phyloP scores from a whole-genome alignment of 92 coral and sea anemone species.

The Virgularia gustaviana region DNA sequence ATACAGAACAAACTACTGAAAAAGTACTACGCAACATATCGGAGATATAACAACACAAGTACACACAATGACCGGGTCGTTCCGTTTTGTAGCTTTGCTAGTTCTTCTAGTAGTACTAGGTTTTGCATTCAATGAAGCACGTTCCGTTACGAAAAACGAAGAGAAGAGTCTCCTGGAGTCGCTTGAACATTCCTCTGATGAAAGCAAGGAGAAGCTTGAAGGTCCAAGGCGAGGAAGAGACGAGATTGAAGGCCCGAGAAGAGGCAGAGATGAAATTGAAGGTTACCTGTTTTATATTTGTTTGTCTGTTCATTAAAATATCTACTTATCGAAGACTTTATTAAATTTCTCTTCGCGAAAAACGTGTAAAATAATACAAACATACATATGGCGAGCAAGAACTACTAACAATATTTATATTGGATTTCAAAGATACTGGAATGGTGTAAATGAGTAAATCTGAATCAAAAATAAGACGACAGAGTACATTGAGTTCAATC shows the following conservation, averaged over 20 bases:
- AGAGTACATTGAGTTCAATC: too few species aligned
- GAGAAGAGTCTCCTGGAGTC: conserved; percentile 5
- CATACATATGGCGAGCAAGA: too few species aligned
- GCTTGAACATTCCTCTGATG: conserved; percentile 37
- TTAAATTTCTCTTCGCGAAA: too few species aligned
- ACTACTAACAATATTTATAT: too few species aligned
- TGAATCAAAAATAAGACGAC: too few species aligned
- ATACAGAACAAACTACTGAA: background rate
- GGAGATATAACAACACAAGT: background rate
- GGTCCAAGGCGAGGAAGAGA: conserved; percentile 47
- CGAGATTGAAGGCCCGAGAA: conserved; percentile 48
- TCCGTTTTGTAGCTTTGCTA: too few species aligned
- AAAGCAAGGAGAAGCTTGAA: conserved; percentile 51
- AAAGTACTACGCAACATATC: too few species aligned
- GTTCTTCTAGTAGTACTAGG: conserved; percentile 15
- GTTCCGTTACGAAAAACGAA: background rate
- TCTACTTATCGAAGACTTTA: too few species aligned
- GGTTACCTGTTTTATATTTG: background rate
- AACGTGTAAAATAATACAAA: too few species aligned
- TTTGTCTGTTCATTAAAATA: too few species aligned
- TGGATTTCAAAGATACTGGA: too few species aligned
- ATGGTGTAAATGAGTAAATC: too few species aligned
- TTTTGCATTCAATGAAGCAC: conserved; percentile 26
- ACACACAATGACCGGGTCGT: conserved; percentile 1
- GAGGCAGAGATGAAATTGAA: conserved; percentile 43